Evolutionary conservation across 2,888 invertebrate genomes (phyloP).

Genomic region (Pammene aurita): DNA sequence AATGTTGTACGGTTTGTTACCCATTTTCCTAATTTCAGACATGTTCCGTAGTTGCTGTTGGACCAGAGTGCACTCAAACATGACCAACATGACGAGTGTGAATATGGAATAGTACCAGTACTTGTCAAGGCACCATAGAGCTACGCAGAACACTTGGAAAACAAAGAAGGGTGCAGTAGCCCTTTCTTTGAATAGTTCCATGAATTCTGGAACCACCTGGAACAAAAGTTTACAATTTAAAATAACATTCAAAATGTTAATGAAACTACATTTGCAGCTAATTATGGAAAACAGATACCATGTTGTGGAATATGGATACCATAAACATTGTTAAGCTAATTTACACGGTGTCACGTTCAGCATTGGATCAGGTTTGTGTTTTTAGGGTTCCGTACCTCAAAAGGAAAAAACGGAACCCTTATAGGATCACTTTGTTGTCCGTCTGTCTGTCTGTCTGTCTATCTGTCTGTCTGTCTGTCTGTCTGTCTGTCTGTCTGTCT

Average conservation of each 20-base stretch:
- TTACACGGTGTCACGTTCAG: too few species aligned
- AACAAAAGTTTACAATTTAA: slow-evolving; percentile 49
- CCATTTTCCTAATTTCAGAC: slow-evolving; percentile 99
- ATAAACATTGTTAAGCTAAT: too few species aligned
- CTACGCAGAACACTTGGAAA: slow-evolving; percentile 99
- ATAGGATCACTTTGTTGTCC: too few species aligned
- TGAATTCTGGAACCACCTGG: slow-evolving; percentile 95
- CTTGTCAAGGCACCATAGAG: slow-evolving; percentile 99
- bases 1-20: slow-evolving; percentile 96
- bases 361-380: too few species aligned
- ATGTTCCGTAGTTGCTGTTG: slow-evolving; percentile 99
- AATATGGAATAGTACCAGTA: slow-evolving; percentile 99
- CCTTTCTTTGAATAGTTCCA: slow-evolving; percentile 97
- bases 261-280: too few species aligned
- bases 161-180: slow-evolving; percentile 99
- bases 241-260: background rate
- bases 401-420: too few species aligned
- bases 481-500: too few species aligned
- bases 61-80: slow-evolving; percentile 98
- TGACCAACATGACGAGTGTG: slow-evolving; percentile 96
- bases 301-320: too few species aligned
- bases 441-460: too few species aligned
- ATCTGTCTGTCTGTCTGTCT: too few species aligned
- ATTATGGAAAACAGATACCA: too few species aligned
- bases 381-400: too few species aligned